phyloP scores from a whole-genome alignment of 2,113 vertebrate species.

The Marmota monax region DNA sequence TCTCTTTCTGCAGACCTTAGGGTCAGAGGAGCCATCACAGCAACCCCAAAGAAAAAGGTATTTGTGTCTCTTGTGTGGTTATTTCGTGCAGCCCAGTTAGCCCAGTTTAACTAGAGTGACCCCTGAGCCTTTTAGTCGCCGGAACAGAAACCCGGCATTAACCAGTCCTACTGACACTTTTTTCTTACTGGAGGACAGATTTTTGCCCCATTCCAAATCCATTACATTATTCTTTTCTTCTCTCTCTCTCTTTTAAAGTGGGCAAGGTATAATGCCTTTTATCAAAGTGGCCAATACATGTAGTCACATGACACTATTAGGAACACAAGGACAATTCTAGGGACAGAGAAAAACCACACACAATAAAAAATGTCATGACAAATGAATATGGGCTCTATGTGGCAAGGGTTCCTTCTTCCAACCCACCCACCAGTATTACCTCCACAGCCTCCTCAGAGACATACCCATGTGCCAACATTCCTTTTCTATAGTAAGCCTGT shows the following conservation, averaged over 20 bases:
- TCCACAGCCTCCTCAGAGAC: background rate
- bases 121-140: too few species aligned
- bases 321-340: background rate
- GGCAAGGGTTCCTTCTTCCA: background rate
- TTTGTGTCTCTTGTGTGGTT: too few species aligned
- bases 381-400: background rate
- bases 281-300: background rate
- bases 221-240: background rate
- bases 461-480: background rate
- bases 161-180: background rate
- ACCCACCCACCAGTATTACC: background rate
- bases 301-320: background rate
- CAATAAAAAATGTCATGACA: background rate
- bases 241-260: background rate
- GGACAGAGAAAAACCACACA: background rate
- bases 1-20: too few species aligned
- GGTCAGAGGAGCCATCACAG: too few species aligned
- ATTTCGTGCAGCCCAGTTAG: too few species aligned
- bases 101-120: too few species aligned
- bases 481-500: background rate
- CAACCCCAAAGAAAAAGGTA: too few species aligned
- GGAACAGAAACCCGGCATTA: too few species aligned
- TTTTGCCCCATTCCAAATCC: background rate
- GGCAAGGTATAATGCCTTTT: background rate
- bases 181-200: background rate